These are phyloP conservation scores for Netelia virgata DNA, from an alignment of 2,888 invertebrate genomes.

Conservation along the genomic window DNA sequence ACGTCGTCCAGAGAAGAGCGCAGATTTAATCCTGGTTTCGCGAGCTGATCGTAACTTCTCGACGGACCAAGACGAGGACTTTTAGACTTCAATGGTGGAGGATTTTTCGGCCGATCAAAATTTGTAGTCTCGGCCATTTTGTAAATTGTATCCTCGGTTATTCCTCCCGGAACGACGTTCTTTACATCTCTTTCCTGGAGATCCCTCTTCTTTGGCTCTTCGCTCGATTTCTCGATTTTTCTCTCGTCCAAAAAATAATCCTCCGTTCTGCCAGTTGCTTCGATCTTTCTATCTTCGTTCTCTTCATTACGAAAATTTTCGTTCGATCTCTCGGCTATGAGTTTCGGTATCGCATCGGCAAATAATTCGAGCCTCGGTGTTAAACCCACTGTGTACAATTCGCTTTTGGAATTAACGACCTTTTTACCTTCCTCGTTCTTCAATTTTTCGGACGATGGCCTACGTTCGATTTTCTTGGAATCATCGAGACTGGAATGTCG, in stretches of 20 bases:
- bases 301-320: constrained; percentile 69
- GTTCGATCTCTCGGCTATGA: constrained; percentile 80
- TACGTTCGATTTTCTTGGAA: constrained; percentile 68
- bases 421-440: constrained; percentile 72
- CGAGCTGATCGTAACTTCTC: constrained; percentile 81
- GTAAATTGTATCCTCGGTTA: not conserved
- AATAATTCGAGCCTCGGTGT: constrained; percentile 82
- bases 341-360: constrained; percentile 82
- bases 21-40: constrained; percentile 72
- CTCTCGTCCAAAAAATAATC: constrained; percentile 1
- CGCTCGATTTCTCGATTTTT: constrained; percentile 48
- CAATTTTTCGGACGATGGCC: constrained; percentile 65
- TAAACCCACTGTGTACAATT: constrained; percentile 80
- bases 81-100: constrained; percentile 34
- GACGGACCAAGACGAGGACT: constrained; percentile 77
- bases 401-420: constrained; percentile 75
- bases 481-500: constrained; percentile 27
- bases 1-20: constrained; percentile 75
- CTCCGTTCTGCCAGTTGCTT: constrained; percentile 22
- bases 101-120: constrained; percentile 15
- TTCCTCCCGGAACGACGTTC: not conserved
- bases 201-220: constrained; percentile 49
- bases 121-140: constrained; percentile 15
- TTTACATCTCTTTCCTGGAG: constrained; percentile 38
- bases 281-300: not conserved